These are phyloP conservation scores for Taurulus bubalis DNA, from an alignment of 2,113 vertebrate genomes.

Conservation along the genomic window DNA sequence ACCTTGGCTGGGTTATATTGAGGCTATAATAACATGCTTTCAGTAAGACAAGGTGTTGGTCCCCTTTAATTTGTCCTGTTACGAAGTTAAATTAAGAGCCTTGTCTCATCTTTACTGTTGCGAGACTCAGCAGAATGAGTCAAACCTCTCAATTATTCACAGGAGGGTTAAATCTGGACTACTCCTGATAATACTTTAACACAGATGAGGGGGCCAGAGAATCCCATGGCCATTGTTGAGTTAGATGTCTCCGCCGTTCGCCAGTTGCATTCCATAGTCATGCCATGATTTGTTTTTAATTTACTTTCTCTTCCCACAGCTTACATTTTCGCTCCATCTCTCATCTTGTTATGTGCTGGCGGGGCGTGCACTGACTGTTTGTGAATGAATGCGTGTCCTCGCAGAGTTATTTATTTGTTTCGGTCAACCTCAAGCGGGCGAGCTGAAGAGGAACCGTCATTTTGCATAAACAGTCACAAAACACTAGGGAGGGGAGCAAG, in stretches of 20 bases:
- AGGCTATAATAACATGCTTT: slow-evolving; percentile 61
- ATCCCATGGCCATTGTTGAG: slow-evolving; percentile 58
- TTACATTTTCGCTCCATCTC: slow-evolving; percentile 71
- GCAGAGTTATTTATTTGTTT: slow-evolving; percentile 77
- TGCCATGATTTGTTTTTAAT: slow-evolving; percentile 74
- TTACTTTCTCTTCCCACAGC: slow-evolving; percentile 73
- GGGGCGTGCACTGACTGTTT: slow-evolving; percentile 34
- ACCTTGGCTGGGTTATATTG: slow-evolving; percentile 36
- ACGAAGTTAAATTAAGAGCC: slow-evolving; percentile 47
- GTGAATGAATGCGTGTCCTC: slow-evolving; percentile 65
- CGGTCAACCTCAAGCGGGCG: slow-evolving; percentile 62
- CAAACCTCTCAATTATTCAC: slow-evolving; percentile 17
- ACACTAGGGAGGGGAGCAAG: slow-evolving; percentile 4
- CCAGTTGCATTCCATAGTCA: slow-evolving; percentile 50
- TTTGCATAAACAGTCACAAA: slow-evolving; percentile 61
- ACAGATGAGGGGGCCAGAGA: slow-evolving; percentile 44
- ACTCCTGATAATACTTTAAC: slow-evolving; percentile 50
- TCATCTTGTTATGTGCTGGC: slow-evolving; percentile 60
- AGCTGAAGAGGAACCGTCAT: slow-evolving; percentile 55
- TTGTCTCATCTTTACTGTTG: slow-evolving; percentile 30
- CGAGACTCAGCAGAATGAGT: slow-evolving; percentile 26
- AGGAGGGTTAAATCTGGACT: slow-evolving; percentile 24
- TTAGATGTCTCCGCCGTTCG: slow-evolving; percentile 50
- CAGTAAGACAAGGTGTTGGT: slow-evolving; percentile 50
- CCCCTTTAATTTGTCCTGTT: slow-evolving; percentile 33